phyloP scores from a whole-genome alignment of 1,140 invertebrate species.

The Papilio machaon region DNA sequence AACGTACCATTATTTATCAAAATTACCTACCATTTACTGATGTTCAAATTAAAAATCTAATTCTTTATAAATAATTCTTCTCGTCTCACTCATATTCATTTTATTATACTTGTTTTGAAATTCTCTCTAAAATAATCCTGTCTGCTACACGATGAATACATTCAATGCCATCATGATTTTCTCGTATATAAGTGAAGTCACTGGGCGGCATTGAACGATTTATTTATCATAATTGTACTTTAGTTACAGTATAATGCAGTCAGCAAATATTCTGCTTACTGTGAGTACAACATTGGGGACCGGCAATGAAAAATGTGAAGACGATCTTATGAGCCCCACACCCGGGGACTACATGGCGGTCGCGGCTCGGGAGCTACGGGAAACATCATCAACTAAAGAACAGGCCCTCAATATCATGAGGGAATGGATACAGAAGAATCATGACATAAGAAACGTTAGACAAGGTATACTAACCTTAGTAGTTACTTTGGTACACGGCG shows the following conservation, averaged over 20 bases:
- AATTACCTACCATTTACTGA: no score
- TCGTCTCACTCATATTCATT: no score
- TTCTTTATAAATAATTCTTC: no score
- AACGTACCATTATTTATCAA: no score
- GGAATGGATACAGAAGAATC: slow-evolving; percentile 87
- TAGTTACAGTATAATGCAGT: slow-evolving; percentile 55
- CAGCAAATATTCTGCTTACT: slow-evolving; percentile 68
- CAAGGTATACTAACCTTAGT: slow-evolving; percentile 72
- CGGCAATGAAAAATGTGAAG: slow-evolving; percentile 61
- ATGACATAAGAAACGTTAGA: slow-evolving; percentile 85
- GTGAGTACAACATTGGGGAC: slow-evolving; percentile 65
- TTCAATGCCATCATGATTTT: no score
- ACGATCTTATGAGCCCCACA: slow-evolving; percentile 45
- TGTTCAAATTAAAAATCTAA: no score
- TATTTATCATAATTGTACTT: background rate
- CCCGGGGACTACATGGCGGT: slow-evolving; percentile 61
- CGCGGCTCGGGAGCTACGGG: slow-evolving; percentile 85
- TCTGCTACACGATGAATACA: no score
- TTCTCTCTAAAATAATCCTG: no score
- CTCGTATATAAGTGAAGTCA: no score
- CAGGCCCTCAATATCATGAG: slow-evolving; percentile 84
- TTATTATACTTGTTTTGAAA: no score
- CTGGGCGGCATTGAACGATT: background rate
- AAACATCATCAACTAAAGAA: slow-evolving; percentile 83
- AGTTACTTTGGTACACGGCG: background rate